These are phyloP conservation scores for Brachionus rubens DNA, from an alignment of 1,140 invertebrate genomes.

Conservation along the genomic window DNA sequence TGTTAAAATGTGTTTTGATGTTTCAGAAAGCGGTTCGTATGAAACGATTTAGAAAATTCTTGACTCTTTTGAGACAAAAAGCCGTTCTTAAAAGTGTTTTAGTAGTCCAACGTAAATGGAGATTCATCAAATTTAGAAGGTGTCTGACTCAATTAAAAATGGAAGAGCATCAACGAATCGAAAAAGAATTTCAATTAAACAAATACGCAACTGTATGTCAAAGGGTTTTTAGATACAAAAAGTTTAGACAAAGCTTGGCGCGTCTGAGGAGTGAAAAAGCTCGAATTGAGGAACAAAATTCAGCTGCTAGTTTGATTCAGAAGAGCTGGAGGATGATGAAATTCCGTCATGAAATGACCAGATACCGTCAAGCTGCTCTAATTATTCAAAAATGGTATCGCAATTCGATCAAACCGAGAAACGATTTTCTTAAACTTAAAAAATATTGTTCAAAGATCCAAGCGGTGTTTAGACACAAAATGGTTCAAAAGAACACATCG, in stretches of 20 bases:
- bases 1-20: not conserved
- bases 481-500: not conserved
- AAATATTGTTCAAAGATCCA: not conserved
- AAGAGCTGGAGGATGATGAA: constrained; percentile 1
- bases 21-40: not conserved
- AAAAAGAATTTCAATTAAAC: not conserved
- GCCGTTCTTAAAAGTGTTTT: not conserved
- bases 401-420: not conserved
- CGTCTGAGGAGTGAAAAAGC: not conserved
- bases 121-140: not conserved
- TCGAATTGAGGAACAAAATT: not conserved
- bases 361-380: not conserved
- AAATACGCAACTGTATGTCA: not conserved
- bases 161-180: not conserved
- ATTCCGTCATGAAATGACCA: constrained; percentile 5
- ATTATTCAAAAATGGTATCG: constrained; percentile 22
- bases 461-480: not conserved
- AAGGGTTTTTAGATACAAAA: not conserved
- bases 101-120: constrained; percentile 17
- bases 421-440: not conserved
- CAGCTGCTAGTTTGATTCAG: not conserved
- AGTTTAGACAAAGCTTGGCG: not conserved
- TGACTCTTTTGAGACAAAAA: not conserved
- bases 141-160: not conserved
- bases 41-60: constrained; percentile 33